Evolutionary conservation across 1,140 invertebrate species (phyloP).

Genomic region (Pseudomyrmex pallidus): DNA sequence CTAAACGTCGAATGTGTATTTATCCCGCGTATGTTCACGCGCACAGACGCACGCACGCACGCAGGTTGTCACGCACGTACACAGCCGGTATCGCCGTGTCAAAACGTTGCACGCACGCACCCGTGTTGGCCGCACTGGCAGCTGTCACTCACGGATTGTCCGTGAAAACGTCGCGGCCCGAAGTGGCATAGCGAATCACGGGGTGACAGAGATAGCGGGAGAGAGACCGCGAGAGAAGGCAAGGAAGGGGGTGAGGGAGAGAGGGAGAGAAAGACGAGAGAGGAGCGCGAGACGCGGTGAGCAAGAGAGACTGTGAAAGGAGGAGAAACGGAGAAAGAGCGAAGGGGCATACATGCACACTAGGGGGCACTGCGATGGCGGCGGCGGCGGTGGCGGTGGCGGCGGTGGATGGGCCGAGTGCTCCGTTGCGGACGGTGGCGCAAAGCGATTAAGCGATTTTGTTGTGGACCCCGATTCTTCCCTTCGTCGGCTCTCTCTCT

Average conservation of each 20-base stretch:
- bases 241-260: constrained; percentile 25
- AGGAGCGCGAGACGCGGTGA: constrained; percentile 23
- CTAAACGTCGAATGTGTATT: not conserved
- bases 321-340: constrained; percentile 8
- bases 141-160: constrained; percentile 78
- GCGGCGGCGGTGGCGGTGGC: constrained; percentile 59
- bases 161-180: constrained; percentile 75
- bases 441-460: constrained; percentile 87
- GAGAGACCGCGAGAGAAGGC: constrained; percentile 8
- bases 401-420: constrained; percentile 64
- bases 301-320: constrained; percentile 1
- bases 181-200: constrained; percentile 70
- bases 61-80: constrained; percentile 65
- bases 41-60: constrained; percentile 51
- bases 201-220: constrained; percentile 61
- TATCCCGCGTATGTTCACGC: constrained; percentile 14
- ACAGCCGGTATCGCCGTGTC: constrained; percentile 58
- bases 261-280: constrained; percentile 26
- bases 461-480: constrained; percentile 86
- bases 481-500: constrained; percentile 79
- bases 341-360: constrained; percentile 69
- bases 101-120: constrained; percentile 55
- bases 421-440: constrained; percentile 83
- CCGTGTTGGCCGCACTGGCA: constrained; percentile 72
- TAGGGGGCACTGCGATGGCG: constrained; percentile 74